Conservation (phyloP, 2,888 invertebrate species). For the Amblyteles armatorius region DNA sequence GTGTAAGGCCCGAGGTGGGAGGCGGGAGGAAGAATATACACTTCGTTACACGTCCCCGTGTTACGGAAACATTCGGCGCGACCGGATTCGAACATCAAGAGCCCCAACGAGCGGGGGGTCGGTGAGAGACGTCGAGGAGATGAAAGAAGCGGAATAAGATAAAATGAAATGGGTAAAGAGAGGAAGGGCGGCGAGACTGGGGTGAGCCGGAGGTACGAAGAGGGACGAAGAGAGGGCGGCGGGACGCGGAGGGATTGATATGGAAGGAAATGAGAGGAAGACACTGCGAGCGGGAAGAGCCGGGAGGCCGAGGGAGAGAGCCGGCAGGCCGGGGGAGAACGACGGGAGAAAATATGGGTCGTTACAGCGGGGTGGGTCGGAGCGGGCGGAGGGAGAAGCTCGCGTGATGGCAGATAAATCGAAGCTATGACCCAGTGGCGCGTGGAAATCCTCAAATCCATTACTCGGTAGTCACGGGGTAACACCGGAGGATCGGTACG, state of each 20-base stretch:
- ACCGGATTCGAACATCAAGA: conserved; percentile 35
- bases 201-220: not conserved
- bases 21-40: conserved; percentile 27
- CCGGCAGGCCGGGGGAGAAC: conserved; percentile 10
- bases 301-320: not conserved
- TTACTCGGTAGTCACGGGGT: conserved; percentile 61
- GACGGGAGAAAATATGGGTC: conserved; percentile 63
- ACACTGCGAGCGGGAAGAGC: not conserved
- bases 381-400: not conserved
- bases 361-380: conserved; percentile 34
- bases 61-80: conserved; percentile 29
- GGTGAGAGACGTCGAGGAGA: conserved; percentile 14
- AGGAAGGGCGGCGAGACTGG: not conserved
- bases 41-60: conserved; percentile 38
- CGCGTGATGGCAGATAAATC: conserved; percentile 66
- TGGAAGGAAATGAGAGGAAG: conserved; percentile 11
- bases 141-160: conserved; percentile 27
- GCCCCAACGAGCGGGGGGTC: not conserved
- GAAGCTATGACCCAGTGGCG: conserved; percentile 64
- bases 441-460: conserved; percentile 67
- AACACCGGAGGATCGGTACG: conserved; percentile 14
- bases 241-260: conserved; percentile 10
- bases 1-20: conserved; percentile 4
- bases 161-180: conserved; percentile 42
- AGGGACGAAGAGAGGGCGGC: not conserved